Evolutionary conservation across 2,888 invertebrate genomes (phyloP).

Genomic region (Drosophila parthenogenetica): DNA sequence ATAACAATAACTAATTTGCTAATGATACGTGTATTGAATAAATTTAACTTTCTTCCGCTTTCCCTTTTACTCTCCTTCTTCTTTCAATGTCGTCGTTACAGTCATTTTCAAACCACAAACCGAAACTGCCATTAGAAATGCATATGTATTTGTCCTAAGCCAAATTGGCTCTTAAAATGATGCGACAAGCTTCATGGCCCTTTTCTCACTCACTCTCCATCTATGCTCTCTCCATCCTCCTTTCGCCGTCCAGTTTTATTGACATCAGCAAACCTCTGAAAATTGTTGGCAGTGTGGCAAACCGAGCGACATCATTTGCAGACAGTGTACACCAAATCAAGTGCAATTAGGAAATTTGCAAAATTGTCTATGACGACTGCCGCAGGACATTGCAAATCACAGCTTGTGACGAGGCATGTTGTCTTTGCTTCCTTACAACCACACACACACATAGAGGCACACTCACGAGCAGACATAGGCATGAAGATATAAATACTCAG

Average conservation of each 20-base stretch:
- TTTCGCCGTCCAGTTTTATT: conserved; percentile 17
- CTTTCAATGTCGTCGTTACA: conserved; percentile 4
- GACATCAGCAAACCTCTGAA: conserved; percentile 38
- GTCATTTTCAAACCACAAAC: conserved; percentile 7
- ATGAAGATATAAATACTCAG: conserved; percentile 3
- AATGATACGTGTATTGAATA: conserved; percentile 1
- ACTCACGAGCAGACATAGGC: conserved; percentile 9
- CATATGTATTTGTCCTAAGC: conserved; percentile 33
- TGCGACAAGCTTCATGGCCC: conserved; percentile 15
- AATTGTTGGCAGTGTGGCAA: conserved; percentile 53
- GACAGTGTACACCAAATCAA: conserved; percentile 52
- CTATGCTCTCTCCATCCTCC: background rate
- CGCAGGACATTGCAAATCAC: conserved; percentile 52
- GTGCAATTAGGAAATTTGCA: conserved; percentile 76
- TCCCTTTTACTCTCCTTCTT: background rate
- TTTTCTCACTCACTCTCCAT: too few relatives aligned
- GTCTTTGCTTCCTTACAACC: conserved; percentile 46
- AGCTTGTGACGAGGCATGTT: conserved; percentile 31
- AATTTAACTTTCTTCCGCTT: background rate
- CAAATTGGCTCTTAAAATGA: conserved; percentile 60
- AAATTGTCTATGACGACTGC: conserved; percentile 56
- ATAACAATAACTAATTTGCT: conserved; percentile 3
- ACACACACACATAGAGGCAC: conserved; percentile 14
- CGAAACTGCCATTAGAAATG: conserved; percentile 28
- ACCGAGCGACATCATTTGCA: conserved; percentile 57